phyloP scores from a whole-genome alignment of 2,113 vertebrate species.

The Gymnorhina tibicen region DNA sequence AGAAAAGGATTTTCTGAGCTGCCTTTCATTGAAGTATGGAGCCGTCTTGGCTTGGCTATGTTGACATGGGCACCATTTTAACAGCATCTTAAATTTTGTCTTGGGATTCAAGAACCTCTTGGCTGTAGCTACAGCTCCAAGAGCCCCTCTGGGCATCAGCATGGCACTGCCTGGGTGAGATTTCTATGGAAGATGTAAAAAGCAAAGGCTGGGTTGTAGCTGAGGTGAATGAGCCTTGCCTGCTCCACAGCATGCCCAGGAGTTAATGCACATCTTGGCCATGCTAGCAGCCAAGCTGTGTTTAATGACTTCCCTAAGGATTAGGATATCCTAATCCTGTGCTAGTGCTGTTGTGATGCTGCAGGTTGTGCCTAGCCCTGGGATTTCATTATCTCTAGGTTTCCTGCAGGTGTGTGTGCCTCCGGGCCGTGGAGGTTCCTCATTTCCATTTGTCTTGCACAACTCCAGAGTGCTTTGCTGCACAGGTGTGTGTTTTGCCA shows the following conservation, averaged over 20 bases:
- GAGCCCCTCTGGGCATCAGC: background rate
- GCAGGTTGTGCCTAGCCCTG: background rate
- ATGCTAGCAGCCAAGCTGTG: background rate
- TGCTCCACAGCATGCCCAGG: background rate
- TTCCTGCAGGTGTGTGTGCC: background rate
- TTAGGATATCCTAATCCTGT: background rate
- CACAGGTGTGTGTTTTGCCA: background rate
- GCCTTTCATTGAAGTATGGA: background rate
- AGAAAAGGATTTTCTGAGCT: background rate
- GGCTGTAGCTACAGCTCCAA: background rate
- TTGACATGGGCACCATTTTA: background rate
- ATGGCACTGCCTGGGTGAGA: rapidly evolving
- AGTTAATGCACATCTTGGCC: background rate
- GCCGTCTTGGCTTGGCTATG: background rate
- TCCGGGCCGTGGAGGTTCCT: background rate
- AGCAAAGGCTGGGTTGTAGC: background rate
- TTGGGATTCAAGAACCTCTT: background rate
- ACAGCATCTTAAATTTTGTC: background rate
- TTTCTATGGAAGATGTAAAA: background rate
- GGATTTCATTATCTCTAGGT: background rate
- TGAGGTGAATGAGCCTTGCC: background rate
- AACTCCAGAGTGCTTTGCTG: background rate
- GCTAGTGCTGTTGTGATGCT: background rate
- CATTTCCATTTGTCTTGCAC: background rate
- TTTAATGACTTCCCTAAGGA: slow-evolving; percentile 36